Evolutionary conservation across 1,140 invertebrate genomes (phyloP).

Genomic region (Drosophila melanogaster): DNA sequence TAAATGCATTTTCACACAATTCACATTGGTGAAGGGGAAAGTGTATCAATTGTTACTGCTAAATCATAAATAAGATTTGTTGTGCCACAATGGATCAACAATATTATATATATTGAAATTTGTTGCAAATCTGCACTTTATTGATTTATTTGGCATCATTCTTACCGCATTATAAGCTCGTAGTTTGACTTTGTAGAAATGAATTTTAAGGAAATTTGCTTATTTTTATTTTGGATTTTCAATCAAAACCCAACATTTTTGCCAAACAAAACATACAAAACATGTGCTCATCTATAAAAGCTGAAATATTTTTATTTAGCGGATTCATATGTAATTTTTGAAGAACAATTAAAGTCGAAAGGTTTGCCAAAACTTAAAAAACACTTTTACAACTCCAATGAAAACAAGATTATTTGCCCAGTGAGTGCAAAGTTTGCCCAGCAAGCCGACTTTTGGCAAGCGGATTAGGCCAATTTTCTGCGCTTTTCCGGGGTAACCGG

Average conservation of each 20-base stretch:
- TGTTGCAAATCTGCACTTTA: neutral
- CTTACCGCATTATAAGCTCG: neutral
- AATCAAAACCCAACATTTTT: neutral
- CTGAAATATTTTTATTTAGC: too few species aligned
- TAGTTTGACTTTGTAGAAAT: neutral
- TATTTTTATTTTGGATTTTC: neutral
- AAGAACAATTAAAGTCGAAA: too few species aligned
- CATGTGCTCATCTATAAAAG: neutral
- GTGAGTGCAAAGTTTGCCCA: conserved; percentile 1
- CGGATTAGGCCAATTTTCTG: conserved; percentile 19
- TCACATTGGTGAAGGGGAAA: neutral
- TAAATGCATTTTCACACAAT: conserved; percentile 6
- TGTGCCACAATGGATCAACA: conserved; percentile 25
- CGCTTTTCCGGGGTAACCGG: neutral
- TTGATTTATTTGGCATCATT: conserved; percentile 1
- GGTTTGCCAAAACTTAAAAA: neutral
- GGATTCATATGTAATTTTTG: neutral
- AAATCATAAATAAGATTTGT: conserved; percentile 22
- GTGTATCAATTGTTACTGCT: conserved; percentile 3
- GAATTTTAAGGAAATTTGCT: neutral
- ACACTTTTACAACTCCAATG: conserved; percentile 7
- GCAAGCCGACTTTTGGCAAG: conserved; percentile 23
- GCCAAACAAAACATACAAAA: too few species aligned
- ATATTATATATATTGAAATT: conserved; percentile 12
- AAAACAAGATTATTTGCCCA: conserved; percentile 29